Percentiles rank a stretch among this genome's conserved stretches.
Evolutionary conservation across 1,140 invertebrate genomes (phyloP).

Genomic region (Augochlora pura): DNA sequence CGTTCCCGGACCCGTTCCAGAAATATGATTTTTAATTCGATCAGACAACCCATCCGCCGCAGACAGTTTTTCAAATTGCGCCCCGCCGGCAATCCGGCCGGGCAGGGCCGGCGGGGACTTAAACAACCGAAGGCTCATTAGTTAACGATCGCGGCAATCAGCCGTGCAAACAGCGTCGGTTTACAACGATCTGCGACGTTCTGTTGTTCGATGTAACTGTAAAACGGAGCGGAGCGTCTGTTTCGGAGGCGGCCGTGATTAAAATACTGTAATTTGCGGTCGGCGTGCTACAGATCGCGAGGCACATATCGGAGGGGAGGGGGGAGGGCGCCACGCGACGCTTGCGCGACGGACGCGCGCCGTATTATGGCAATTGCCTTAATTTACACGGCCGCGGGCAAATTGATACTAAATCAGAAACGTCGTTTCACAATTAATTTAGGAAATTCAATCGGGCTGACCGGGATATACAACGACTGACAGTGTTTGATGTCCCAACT

Average conservation of each 20-base stretch:
- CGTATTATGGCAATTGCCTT: conserved; percentile 69
- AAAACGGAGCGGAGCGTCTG: neutral
- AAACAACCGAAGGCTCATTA: conserved; percentile 12
- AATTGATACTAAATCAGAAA: conserved; percentile 69
- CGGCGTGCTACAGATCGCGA: neutral
- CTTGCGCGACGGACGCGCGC: neutral
- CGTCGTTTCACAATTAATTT: conserved; percentile 70
- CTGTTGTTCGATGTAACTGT: conserved; percentile 26
- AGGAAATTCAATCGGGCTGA: conserved; percentile 64
- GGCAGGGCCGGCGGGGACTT: no score
- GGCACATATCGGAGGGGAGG: no score
- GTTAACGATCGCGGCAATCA: conserved; percentile 30
- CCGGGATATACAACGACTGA: conserved; percentile 24
- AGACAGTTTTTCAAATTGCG: neutral
- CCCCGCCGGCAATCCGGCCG: no score
- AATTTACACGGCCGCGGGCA: conserved; percentile 62
- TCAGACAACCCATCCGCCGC: no score
- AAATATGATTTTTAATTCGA: neutral
- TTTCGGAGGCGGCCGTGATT: conserved; percentile 8
- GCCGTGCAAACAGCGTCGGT: conserved; percentile 12
- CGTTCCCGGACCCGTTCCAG: no score
- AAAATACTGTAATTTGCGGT: conserved; percentile 34
- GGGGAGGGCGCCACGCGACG: neutral
- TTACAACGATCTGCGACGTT: neutral
- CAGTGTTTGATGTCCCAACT: neutral